Base-by-base conservation (phyloP, 2,888 invertebrate genomes). In the Synergus japonicus region DNA sequence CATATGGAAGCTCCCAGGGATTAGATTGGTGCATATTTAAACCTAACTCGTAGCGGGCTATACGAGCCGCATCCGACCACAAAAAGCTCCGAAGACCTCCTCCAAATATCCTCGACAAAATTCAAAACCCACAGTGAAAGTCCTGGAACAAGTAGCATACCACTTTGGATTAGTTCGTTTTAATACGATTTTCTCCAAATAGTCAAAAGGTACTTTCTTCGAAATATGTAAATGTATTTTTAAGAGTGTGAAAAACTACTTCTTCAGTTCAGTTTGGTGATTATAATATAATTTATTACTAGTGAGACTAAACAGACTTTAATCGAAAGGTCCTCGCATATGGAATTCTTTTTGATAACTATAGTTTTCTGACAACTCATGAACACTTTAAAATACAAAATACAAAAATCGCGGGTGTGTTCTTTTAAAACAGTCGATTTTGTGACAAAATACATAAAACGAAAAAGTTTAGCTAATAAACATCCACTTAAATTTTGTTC, bases 1-100 rank as follows among this genome's bases (percentile, higher is more conserved):
- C 88, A 89, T 87, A 90, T 90, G 87, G 81, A 79, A 83, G 86
- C 81, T 82, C 85, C 44, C 76, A 63, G 66, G 41, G 79, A 77
- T 79, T 67, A 81, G 37, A 37, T 66, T 85, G 87, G 85, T 86
- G 86, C 88, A 87, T 89, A 90, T 89, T 89, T 89, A 90, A 91
- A 84, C 86, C 84, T 83, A 82, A 83, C 87, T 86, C 85, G 79
- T 69, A 77, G 81, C 78, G 65, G 84, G 78, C 81, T 81, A 85
- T 81, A 83, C 87, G 91, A 90, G 91, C 90, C 88, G 88, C 91
- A 91, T 90, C 90, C 89, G 88, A 88, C 88, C 88, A 83, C 88
- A 83, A 29, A 73, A 79, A 83, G 83, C 82, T 84, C 85, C 85
- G 83, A 82, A 84, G 85, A 84, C 83, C 83, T 84, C 85, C 77